These are phyloP conservation scores for Spinus pinus DNA, from an alignment of 2,797 vertebrate species.

Conservation along the genomic window DNA sequence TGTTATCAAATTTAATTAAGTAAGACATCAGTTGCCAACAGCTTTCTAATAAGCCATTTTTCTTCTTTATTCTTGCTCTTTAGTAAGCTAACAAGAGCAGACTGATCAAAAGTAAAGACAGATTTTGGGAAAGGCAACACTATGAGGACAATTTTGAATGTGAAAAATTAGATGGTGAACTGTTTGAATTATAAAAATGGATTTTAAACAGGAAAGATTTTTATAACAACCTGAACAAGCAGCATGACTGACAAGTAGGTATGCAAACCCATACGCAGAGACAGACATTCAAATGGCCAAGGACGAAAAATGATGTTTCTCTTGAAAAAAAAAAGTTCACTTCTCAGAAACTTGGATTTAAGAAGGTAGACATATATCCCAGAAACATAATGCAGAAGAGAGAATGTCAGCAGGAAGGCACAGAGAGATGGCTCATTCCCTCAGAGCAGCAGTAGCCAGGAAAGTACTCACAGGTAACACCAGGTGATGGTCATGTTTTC, in stretches of 20 bases:
- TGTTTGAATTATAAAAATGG: not conserved
- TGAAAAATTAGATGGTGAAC: not conserved
- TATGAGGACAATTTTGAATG: not conserved
- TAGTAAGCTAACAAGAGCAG: not conserved
- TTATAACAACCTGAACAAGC: not conserved
- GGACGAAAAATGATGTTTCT: not conserved
- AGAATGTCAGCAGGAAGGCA: not conserved
- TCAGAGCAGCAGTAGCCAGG: not conserved
- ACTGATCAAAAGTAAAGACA: not conserved
- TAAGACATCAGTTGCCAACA: not conserved
- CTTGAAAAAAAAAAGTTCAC: not conserved
- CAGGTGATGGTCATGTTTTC: not conserved
- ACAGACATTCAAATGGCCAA: not conserved
- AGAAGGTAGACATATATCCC: not conserved
- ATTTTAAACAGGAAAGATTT: not conserved
- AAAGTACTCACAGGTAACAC: not conserved
- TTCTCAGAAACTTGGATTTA: not conserved
- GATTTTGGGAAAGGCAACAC: not conserved
- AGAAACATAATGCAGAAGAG: not conserved
- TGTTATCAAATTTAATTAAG: not conserved
- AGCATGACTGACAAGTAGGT: not conserved
- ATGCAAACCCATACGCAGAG: not conserved
- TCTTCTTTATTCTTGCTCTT: not conserved
- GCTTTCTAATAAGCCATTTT: not conserved
- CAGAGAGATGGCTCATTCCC: not conserved